Evolutionary conservation across 2,888 invertebrate species (phyloP).

Genomic region (Yponomeuta evonymella): DNA sequence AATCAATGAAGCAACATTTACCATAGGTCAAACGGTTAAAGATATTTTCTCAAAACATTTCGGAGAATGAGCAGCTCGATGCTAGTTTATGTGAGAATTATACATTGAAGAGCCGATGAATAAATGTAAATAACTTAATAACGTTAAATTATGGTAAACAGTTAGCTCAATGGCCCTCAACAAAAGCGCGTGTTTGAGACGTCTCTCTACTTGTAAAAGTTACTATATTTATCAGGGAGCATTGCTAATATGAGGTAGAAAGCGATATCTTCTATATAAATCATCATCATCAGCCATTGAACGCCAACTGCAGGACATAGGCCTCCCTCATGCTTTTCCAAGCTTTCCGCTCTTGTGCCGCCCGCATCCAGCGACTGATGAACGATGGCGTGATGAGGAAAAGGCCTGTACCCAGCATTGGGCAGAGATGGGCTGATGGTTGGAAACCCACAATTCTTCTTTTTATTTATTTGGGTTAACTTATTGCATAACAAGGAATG

Average conservation of each 20-base stretch:
- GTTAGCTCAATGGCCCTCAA: neutral
- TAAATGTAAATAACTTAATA: constrained; percentile 11
- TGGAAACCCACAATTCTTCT: no score
- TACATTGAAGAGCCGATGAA: neutral
- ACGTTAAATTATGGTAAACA: constrained; percentile 8
- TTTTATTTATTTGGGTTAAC: no score
- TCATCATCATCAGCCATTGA: no score
- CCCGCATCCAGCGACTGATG: no score
- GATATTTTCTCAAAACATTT: neutral
- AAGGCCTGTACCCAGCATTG: no score
- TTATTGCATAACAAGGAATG: no score
- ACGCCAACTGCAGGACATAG: no score
- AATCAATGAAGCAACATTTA: neutral
- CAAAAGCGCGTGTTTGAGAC: neutral
- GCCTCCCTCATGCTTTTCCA: no score
- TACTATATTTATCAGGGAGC: neutral
- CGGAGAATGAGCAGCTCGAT: neutral
- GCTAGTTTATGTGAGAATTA: constrained; percentile 1
- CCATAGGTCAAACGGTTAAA: neutral
- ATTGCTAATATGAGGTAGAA: neutral
- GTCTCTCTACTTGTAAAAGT: neutral
- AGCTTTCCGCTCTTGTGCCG: no score
- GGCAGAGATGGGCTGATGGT: no score
- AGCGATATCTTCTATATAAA: no score
- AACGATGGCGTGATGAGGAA: no score